Base-by-base conservation (phyloP, 2,888 invertebrate genomes). In the Celastrina argiolus region DNA sequence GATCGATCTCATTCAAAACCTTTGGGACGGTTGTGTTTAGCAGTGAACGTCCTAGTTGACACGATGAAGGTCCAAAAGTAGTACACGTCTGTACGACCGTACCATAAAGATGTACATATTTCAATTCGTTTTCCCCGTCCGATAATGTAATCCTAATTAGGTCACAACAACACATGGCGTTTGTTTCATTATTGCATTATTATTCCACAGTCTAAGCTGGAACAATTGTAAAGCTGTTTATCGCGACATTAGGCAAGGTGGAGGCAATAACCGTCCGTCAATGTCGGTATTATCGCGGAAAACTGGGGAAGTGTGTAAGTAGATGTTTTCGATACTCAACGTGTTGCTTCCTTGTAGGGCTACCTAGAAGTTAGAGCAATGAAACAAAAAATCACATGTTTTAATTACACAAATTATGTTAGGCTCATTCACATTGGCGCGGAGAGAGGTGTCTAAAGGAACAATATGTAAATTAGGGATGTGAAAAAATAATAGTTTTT, bases 271-370 rank as follows among this genome's bases (percentile, higher is more conserved):
- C 59, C 8, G 64, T 70, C 18, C 51, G 56, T 68, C 70, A 68
- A n/a, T 67, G 70, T 66, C 68, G 56, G 34, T 64, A 28, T 67
- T 66, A 67, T 70, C 68, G 64, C 14, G 36, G 63, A 42, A 63
- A 59, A 56, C 31, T 36, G 31, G 42, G 68, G 67, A 68, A 67
- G 64, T 66, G 64, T 28, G 56, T 28, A 26, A 42, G 41, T 59
- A 58, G 16, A 58, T 16, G 34, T 65, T 28, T 42, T 65, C 31
- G 58, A 42, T 65, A 58, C 36, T 18, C 7, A 10, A 34, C 22
- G 51, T 10, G 22, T 56, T 18, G 22, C 61, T 68, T 68, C 68
- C 68, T 65, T 66, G 45, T 63, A 61, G 61, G 61, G 36, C 22
- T 61, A 22, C 6, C 59, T n/a, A n/a, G n/a, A n/a, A n/a, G n/a